Evolutionary conservation across 1,140 invertebrate genomes (phyloP).

Genomic region (Atopsyche davidsoni): DNA sequence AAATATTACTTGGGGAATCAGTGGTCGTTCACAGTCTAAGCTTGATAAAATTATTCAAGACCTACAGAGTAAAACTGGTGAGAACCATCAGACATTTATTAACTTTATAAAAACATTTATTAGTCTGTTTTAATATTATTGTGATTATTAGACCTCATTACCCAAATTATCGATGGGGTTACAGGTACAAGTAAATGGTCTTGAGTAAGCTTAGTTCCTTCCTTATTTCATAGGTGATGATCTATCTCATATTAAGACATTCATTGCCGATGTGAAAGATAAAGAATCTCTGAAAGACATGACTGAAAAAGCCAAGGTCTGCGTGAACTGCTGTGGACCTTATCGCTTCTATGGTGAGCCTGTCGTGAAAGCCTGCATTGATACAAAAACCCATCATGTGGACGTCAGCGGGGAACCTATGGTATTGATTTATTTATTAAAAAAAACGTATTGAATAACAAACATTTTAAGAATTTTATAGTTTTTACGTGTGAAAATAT

Average conservation of each 20-base stretch:
- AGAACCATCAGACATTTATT: constrained; percentile 16
- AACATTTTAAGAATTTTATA: no score
- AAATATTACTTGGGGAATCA: constrained; percentile 38
- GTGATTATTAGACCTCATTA: no score
- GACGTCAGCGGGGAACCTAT: constrained; percentile 90
- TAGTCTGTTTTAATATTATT: constrained; percentile 3
- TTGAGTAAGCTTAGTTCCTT: constrained; percentile 8
- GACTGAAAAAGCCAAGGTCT: constrained; percentile 63
- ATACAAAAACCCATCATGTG: constrained; percentile 74
- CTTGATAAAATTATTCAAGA: constrained; percentile 60
- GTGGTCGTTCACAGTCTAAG: constrained; percentile 54
- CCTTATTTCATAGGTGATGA: constrained; percentile 47
- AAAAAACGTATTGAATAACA: no score
- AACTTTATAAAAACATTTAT: neutral
- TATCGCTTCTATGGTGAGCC: constrained; percentile 84
- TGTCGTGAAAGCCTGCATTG: constrained; percentile 85
- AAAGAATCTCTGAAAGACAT: constrained; percentile 66
- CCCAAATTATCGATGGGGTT: constrained; percentile 11
- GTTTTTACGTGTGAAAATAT: no score
- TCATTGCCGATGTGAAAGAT: constrained; percentile 73
- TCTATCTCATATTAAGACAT: constrained; percentile 55
- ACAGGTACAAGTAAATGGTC: constrained; percentile 10
- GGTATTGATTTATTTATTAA: constrained; percentile 35
- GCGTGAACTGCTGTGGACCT: constrained; percentile 86
- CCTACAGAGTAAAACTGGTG: constrained; percentile 50